Conservation (phyloP, 2,888 invertebrate genomes). For the Trilocha varians region DNA sequence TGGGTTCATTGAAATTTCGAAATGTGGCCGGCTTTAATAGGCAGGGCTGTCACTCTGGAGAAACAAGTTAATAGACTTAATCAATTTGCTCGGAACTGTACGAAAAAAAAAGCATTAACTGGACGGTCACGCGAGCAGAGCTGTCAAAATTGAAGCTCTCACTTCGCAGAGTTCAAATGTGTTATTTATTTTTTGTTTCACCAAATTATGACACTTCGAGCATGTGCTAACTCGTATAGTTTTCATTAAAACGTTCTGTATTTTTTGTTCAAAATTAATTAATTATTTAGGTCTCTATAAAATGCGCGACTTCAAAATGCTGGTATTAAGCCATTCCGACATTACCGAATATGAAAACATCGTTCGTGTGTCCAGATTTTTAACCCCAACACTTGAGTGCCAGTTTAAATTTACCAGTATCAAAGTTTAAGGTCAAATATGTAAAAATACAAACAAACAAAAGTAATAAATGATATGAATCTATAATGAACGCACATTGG, state of each 20-base stretch:
- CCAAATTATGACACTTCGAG: neutral
- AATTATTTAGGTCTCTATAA: neutral
- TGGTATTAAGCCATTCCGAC: too few relatives aligned
- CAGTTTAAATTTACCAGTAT: too few relatives aligned
- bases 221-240: neutral
- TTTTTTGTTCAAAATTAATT: neutral
- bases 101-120: conserved; percentile 38
- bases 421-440: neutral
- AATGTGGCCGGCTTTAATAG: conserved; percentile 32
- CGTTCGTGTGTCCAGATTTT: too few relatives aligned
- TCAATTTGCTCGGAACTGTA: conserved; percentile 48
- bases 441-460: neutral
- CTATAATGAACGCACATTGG: conserved; percentile 33
- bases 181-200: neutral
- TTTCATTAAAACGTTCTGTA: neutral
- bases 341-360: too few relatives aligned
- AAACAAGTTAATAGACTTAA: conserved; percentile 53
- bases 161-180: conserved; percentile 11
- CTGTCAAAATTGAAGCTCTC: conserved; percentile 45
- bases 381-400: too few relatives aligned
- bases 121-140: conserved; percentile 46
- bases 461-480: conserved; percentile 17
- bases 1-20: conserved; percentile 11
- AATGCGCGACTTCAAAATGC: too few relatives aligned
- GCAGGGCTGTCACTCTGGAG: conserved; percentile 41